Conservation (phyloP, 1,140 invertebrate species). For the Hormaphis cornu region DNA sequence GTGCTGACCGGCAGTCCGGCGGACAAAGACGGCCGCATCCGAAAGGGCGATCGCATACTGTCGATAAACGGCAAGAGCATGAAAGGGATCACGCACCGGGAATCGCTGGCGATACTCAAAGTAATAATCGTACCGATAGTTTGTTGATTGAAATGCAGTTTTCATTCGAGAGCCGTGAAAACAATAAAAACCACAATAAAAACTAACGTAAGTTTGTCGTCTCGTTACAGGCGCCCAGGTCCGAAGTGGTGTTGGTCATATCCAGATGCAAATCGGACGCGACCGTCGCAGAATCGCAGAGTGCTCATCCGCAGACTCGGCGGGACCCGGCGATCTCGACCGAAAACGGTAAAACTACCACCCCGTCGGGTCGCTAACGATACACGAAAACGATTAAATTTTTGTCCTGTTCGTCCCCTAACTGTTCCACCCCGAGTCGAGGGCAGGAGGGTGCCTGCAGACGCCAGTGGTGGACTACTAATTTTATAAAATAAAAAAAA, state of each 20-base stretch:
- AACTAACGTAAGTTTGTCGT: neutral
- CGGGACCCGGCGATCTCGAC: neutral
- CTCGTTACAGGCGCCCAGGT: slow-evolving; percentile 49
- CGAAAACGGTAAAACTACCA: slow-evolving; percentile 5
- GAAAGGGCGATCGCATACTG: slow-evolving; percentile 74
- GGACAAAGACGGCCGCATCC: slow-evolving; percentile 72
- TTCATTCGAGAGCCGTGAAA: too few relatives aligned
- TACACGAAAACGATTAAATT: too few relatives aligned
- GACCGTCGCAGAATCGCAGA: neutral
- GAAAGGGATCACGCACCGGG: slow-evolving; percentile 68
- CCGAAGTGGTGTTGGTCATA: slow-evolving; percentile 59
- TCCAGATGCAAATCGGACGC: slow-evolving; percentile 44
- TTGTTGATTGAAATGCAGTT: neutral
- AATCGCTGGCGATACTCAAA: slow-evolving; percentile 77
- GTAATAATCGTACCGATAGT: slow-evolving; percentile 44
- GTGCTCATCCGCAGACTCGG: too few relatives aligned
- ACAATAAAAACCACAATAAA: neutral
- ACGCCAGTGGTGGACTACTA: too few relatives aligned
- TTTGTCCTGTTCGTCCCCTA: too few relatives aligned
- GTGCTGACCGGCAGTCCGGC: slow-evolving; percentile 74
- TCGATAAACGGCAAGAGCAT: slow-evolving; percentile 81
- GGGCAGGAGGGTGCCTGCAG: too few relatives aligned
- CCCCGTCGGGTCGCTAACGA: too few relatives aligned
- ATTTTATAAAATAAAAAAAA: too few relatives aligned
- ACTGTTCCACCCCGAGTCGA: too few relatives aligned